Evolutionary conservation across 2,113 vertebrate genomes (phyloP), one percentile per base, ranked within the genome.

Genomic region (Aptenodytes forsteri): DNA sequence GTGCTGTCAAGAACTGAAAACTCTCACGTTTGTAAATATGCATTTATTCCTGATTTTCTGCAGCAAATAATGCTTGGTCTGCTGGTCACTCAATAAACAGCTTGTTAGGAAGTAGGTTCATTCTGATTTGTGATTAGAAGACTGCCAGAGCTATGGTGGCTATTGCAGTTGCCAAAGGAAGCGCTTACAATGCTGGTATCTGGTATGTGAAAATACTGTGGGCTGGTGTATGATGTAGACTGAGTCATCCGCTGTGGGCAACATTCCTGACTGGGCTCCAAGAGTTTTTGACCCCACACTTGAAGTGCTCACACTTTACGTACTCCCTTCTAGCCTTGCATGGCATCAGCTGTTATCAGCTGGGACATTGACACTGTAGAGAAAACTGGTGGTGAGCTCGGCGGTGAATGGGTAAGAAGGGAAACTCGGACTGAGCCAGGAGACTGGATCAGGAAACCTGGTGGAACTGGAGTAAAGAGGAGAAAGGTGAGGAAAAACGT

Each of bases 311-410:
- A 25, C 44, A 55, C 0, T 0, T 27, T 85, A 46, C 65, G 19
- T 16, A 22, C 2, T 30, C 16, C 16, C 10, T 58, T 18, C 29
- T 12, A 83, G n/a, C 49, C 71, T 61, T 32, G 15, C 13, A 16
- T 54, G 0, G 0, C 1, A 0, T 42, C 83, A 72, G n/a, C 22
- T 86, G 29, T 69, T 61, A 44, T 14, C 58, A 52, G 10, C 66
- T 64, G 44, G 52, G n/a, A 30, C 40, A n/a, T 0, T 16, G 58
- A 29, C n/a, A 26, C 32, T 4, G 7, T 3, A 7, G 34, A 61
- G 71, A 40, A 80, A 80, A 47, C 16, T 15, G 36, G 38, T 2
- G 4, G 2, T 59, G 58, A 52, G 11, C 17, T 59, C 72, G 32
- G 25, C 50, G 19, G 10, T 38, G 27, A 77, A 40, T 19, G 21